Conservation (phyloP, 2,113 vertebrate genomes). For the Micronycteris hirsuta region DNA sequence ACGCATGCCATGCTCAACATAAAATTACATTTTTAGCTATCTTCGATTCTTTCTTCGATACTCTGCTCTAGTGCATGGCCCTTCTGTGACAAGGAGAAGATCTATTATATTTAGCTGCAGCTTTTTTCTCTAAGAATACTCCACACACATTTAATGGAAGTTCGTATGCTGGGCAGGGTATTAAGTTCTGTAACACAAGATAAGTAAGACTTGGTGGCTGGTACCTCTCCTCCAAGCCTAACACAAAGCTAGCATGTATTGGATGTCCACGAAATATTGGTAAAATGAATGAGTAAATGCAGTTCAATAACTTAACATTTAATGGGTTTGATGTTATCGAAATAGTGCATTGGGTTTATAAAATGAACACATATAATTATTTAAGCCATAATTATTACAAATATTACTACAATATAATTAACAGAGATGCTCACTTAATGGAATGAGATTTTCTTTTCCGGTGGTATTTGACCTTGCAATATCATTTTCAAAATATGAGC, state of each 20-base stretch:
- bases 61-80: too few relatives aligned
- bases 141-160: background rate
- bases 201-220: background rate
- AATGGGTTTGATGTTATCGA: constrained; percentile 4
- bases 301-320: background rate
- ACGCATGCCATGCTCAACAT: background rate
- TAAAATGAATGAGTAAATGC: background rate
- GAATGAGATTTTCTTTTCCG: background rate
- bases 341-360: background rate
- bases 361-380: background rate
- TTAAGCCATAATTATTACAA: background rate
- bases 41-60: background rate
- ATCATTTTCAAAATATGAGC: background rate
- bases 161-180: background rate
- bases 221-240: background rate
- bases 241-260: background rate
- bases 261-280: background rate
- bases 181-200: background rate
- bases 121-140: background rate
- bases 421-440: background rate
- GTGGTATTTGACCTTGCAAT: background rate
- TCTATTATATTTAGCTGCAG: background rate
- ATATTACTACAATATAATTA: background rate
- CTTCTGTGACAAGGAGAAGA: background rate
- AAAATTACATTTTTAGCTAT: background rate